These are phyloP conservation scores for Blastobasis lacticolella DNA, from an alignment of 2,888 invertebrate genomes.

Conservation along the genomic window DNA sequence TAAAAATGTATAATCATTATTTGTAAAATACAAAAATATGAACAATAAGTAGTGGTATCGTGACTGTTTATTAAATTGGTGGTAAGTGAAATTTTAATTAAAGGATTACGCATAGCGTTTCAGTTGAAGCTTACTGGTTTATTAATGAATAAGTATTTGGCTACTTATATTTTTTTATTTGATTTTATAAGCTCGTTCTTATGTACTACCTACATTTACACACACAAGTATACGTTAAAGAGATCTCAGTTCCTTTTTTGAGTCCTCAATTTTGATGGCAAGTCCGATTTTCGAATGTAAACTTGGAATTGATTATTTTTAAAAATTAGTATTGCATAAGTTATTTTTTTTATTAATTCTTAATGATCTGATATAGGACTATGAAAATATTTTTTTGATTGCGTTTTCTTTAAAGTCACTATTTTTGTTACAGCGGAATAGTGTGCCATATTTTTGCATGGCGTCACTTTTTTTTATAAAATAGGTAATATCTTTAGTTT, in stretches of 20 bases:
- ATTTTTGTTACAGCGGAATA: constrained; percentile 13
- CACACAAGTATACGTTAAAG: no score
- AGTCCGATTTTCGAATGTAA: not conserved
- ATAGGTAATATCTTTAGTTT: constrained; percentile 28
- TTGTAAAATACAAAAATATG: constrained; percentile 57
- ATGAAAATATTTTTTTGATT: constrained; percentile 11
- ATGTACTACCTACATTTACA: no score
- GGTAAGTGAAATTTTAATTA: constrained; percentile 16
- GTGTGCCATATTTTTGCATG: constrained; percentile 30
- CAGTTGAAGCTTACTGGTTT: constrained; percentile 23
- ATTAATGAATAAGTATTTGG: not conserved
- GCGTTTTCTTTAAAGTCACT: constrained; percentile 3
- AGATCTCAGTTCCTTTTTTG: no score
- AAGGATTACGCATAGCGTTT: constrained; percentile 56
- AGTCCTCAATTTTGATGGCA: no score
- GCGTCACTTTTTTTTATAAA: constrained; percentile 18
- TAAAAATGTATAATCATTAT: constrained; percentile 68
- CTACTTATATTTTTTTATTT: not conserved
- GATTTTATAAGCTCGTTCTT: not conserved
- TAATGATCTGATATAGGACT: constrained; percentile 31
- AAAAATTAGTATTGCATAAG: constrained; percentile 1
- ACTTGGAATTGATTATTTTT: constrained; percentile 1
- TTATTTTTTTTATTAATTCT: constrained; percentile 5
- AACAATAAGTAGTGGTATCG: constrained; percentile 70
- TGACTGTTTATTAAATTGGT: constrained; percentile 34